Evolutionary conservation across 2,113 vertebrate genomes (phyloP), one percentile per base, ranked within the genome.

Genomic region (Lethenteron camtschaticum): DNA sequence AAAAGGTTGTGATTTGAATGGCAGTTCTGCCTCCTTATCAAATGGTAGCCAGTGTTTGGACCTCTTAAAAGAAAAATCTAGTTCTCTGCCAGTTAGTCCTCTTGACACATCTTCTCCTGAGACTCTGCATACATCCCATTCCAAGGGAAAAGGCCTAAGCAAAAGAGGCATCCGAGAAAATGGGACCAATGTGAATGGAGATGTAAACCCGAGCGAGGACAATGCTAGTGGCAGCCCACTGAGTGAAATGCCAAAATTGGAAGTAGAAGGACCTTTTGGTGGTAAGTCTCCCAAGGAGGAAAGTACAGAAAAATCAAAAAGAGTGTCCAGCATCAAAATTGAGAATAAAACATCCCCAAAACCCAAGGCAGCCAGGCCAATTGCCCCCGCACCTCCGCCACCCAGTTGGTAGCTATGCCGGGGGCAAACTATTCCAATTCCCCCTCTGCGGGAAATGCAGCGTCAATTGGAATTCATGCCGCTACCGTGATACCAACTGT

Each of bases 361-460:
- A 77, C 80, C 90, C 72, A 99, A 99, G 76, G 83, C 90, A 0
- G 83, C 89, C 58, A 81, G 94, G 57, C 83, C 88, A 12, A 82
- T 89, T 55, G 88, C 87, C 1, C 83, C 87, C 11, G 84, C 63
- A 66, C 63, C 85, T 71, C 78, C 86, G 14, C 80, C 89, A 4
- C 82, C 0, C 92, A 94, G 74, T 91, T 86, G 0, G 84, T 96
- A 74, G 96, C 90, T 71, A 82, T 90, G 71, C 87, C 88, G 78
- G 76, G 83, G 0, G 79, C 84, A 58, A 1, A 77, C 85, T 71
- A 79, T 41, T 41, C 41, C 41, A 41, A 41, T 41, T 41, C 41
- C 41, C 41, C 41, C 41, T 41, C 41, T 41, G 41, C 41, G 41
- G 41, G 41, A 41, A 41, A 41, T 41, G 41, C 41, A 41, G 41